A percentile compares a stretch with the other conserved stretches of the same genome.
These are phyloP conservation scores for Elysia crispata DNA, from an alignment of 2,888 invertebrate genomes.

Conservation along the genomic window DNA sequence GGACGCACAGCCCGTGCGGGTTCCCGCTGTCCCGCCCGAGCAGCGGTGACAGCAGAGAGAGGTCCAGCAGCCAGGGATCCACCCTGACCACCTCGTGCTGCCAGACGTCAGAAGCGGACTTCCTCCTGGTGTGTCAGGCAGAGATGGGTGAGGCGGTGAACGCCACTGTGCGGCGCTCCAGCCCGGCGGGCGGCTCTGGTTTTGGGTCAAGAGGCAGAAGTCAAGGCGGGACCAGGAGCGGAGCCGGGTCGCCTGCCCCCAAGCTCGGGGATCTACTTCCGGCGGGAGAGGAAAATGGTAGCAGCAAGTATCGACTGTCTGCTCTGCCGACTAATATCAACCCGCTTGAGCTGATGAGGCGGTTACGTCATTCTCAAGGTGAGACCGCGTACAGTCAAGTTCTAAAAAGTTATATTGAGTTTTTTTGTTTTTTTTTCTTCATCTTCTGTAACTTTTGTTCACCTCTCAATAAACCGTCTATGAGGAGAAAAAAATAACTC, in stretches of 20 bases:
- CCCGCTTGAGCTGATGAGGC: slow-evolving; percentile 39
- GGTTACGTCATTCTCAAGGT: slow-evolving; percentile 44
- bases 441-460: too few relatives aligned
- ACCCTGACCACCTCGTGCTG: not conserved
- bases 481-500: too few relatives aligned
- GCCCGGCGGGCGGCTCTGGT: too few relatives aligned
- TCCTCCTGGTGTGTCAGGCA: slow-evolving; percentile 15
- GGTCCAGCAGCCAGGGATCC: too few relatives aligned
- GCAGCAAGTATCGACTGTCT: slow-evolving; percentile 18
- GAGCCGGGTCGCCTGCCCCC: too few relatives aligned
- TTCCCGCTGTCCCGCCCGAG: not conserved
- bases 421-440: too few relatives aligned
- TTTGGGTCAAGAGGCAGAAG: too few relatives aligned
- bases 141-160: not conserved
- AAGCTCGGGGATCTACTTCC: too few relatives aligned
- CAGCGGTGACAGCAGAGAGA: not conserved
- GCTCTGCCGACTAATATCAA: slow-evolving; percentile 26
- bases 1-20: slow-evolving; percentile 25
- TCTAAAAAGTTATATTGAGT: too few relatives aligned
- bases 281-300: too few relatives aligned
- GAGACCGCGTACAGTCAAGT: not conserved
- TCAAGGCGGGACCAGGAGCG: too few relatives aligned
- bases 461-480: too few relatives aligned
- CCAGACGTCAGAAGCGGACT: slow-evolving; percentile 36
- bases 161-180: not conserved